phyloP scores from a whole-genome alignment of 2,113 vertebrate species.

The Eira barbara region DNA sequence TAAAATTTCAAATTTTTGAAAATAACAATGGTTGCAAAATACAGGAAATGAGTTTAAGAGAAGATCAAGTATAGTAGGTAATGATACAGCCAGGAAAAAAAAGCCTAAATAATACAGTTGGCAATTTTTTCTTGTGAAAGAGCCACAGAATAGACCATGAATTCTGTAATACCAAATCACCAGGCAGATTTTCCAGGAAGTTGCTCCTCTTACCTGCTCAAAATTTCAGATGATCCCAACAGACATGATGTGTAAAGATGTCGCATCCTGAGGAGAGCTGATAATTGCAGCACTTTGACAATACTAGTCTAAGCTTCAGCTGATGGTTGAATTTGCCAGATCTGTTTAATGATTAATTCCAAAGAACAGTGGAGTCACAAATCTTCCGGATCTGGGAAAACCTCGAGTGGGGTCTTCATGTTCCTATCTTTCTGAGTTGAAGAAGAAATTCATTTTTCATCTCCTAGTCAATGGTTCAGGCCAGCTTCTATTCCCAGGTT shows the following conservation, averaged over 20 bases:
- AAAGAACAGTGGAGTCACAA: not conserved
- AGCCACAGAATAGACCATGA: not conserved
- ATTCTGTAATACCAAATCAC: not conserved
- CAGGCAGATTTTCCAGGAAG: not conserved
- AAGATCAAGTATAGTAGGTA: not conserved
- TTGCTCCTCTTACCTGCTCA: not conserved
- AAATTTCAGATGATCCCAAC: not conserved
- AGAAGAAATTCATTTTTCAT: slow-evolving; percentile 46
- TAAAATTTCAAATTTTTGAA: slow-evolving; percentile 37
- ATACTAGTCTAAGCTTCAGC: not conserved
- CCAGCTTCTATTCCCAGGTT: not conserved
- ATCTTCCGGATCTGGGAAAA: not conserved
- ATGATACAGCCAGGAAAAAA: not conserved
- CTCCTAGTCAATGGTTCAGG: not conserved
- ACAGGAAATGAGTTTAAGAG: not conserved
- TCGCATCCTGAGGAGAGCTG: not conserved
- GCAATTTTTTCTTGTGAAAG: not conserved
- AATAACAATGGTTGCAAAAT: slow-evolving; percentile 5
- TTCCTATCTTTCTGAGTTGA: slow-evolving; percentile 10
- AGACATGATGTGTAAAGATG: not conserved
- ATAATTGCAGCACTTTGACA: not conserved
- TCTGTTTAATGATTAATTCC: not conserved
- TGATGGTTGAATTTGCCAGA: not conserved
- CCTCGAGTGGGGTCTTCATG: not conserved
- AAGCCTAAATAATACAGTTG: not conserved